These are phyloP conservation scores for Riparia riparia DNA, from an alignment of 2,113 vertebrate species.

Conservation along the genomic window DNA sequence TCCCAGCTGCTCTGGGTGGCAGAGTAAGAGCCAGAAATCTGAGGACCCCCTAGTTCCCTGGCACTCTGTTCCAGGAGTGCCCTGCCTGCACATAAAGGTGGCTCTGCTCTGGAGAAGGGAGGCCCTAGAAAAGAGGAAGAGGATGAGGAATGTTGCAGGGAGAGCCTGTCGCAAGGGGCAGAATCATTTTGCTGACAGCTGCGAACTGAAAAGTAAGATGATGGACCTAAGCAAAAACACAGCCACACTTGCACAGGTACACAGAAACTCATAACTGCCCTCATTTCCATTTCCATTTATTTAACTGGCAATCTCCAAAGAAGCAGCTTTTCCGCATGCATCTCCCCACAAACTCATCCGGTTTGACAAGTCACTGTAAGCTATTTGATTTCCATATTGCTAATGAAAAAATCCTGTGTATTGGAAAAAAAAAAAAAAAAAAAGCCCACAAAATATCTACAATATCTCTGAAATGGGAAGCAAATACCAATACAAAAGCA, in stretches of 20 bases:
- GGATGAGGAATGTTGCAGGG: accelerated
- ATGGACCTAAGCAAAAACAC: background rate
- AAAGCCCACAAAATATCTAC: background rate
- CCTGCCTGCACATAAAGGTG: background rate
- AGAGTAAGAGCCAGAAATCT: background rate
- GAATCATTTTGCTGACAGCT: background rate
- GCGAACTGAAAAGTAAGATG: accelerated
- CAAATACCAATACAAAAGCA: background rate
- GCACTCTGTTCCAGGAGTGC: background rate
- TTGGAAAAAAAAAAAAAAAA: background rate
- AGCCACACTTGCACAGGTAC: background rate
- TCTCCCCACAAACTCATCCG: background rate
- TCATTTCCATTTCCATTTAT: background rate
- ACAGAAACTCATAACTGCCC: background rate
- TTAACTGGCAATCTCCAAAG: background rate
- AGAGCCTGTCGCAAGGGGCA: background rate
- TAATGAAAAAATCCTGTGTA: background rate
- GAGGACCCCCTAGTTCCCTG: background rate
- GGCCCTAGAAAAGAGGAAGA: background rate
- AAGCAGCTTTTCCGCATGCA: background rate
- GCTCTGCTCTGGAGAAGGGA: background rate
- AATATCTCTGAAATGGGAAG: background rate
- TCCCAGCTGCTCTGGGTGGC: accelerated
- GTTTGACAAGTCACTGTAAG: background rate
- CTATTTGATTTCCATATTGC: background rate